Conservation (phyloP, 30 jellyfish, hydroid and myxozoan species). For the Chrysaora quinquecirrha region DNA sequence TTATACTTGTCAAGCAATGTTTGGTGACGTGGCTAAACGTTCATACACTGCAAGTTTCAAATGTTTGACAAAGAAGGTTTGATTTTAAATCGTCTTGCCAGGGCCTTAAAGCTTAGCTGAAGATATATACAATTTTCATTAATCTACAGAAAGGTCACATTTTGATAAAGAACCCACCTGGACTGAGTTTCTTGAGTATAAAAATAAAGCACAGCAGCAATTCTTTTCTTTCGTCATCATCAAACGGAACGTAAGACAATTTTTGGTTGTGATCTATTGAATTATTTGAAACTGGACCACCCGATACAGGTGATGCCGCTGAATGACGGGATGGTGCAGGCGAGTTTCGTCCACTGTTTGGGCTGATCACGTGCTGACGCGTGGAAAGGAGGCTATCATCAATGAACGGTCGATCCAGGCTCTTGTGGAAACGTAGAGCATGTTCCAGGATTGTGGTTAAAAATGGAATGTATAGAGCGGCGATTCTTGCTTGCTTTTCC, state of each 20-base stretch:
- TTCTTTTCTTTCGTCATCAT: conserved; percentile 92
- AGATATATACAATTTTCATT: too few relatives aligned
- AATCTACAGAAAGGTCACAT: too few relatives aligned
- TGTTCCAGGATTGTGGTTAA: conserved; percentile 96
- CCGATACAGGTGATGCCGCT: conserved; percentile 18
- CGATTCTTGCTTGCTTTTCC: conserved; percentile 94
- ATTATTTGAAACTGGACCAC: not conserved
- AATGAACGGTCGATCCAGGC: conserved; percentile 90
- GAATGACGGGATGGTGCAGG: conserved; percentile 80
- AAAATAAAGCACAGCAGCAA: conserved; percentile 77
- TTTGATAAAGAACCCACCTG: too few relatives aligned
- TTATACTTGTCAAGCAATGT: too few relatives aligned
- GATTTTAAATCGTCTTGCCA: too few relatives aligned
- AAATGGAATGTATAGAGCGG: conserved; percentile 91
- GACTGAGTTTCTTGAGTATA: conserved; percentile 75
- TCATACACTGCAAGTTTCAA: too few relatives aligned
- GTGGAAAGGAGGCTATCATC: conserved; percentile 91
- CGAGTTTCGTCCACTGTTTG: conserved; percentile 59
- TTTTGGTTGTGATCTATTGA: conserved; percentile 24
- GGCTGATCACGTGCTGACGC: conserved; percentile 58
- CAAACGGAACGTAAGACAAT: conserved; percentile 86
- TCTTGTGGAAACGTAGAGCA: conserved; percentile 94
- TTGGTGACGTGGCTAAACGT: too few relatives aligned
- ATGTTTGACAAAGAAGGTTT: too few relatives aligned
- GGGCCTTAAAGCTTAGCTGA: too few relatives aligned